phyloP scores from a whole-genome alignment of 2,113 vertebrate species.

The Thryonomys swinderianus region DNA sequence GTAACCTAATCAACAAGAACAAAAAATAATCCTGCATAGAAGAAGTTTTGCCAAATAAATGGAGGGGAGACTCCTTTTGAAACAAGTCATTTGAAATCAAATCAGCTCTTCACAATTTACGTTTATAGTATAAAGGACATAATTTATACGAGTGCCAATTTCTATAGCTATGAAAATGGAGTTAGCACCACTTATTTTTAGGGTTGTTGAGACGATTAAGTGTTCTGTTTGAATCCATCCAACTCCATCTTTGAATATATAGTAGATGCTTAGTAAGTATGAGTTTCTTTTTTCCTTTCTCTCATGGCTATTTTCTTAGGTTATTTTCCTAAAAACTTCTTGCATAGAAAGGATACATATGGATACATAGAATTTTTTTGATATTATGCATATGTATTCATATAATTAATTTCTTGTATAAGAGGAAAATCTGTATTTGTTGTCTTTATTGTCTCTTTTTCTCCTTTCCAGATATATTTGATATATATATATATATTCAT shows the following conservation, averaged over 20 bases:
- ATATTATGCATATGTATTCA: background rate
- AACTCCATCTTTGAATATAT: background rate
- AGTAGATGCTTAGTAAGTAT: slow-evolving; percentile 28
- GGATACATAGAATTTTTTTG: background rate
- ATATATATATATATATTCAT: too few relatives aligned
- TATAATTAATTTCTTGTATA: slow-evolving; percentile 15
- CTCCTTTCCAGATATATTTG: background rate
- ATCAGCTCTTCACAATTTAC: background rate
- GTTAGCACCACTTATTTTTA: background rate
- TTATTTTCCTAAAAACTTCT: background rate
- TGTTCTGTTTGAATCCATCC: background rate
- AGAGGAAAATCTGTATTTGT: background rate
- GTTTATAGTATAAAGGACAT: background rate
- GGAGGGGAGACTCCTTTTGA: background rate
- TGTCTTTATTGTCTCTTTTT: background rate
- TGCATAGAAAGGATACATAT: too few relatives aligned
- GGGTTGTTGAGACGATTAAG: background rate
- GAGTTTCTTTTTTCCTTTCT: background rate
- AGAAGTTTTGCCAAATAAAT: background rate
- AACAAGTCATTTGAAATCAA: slow-evolving; percentile 28
- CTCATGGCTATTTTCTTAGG: background rate
- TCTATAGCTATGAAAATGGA: background rate
- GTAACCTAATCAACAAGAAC: background rate
- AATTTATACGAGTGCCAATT: slow-evolving; percentile 8
- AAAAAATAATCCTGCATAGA: background rate